Conservation (phyloP, 2,113 vertebrate species). For the Parus major region DNA sequence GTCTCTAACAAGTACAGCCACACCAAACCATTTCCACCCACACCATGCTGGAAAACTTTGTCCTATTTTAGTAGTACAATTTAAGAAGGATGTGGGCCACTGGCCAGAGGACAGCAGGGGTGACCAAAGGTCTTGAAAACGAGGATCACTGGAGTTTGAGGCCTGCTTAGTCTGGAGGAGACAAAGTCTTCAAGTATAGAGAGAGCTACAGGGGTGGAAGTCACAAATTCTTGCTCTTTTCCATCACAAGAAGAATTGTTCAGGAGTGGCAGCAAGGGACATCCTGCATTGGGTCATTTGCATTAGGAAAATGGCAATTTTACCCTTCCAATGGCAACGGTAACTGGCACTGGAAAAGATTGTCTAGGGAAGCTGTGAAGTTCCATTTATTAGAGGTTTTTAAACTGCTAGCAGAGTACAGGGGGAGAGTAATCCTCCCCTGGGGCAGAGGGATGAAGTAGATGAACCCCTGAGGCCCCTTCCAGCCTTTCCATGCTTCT, state of each 20-base stretch:
- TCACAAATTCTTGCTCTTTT: neutral
- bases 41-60: neutral
- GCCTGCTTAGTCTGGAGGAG: neutral
- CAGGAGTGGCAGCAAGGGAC: neutral
- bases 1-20: accelerated
- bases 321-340: neutral
- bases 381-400: neutral
- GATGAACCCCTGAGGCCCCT: neutral
- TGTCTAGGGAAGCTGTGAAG: neutral
- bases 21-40: neutral
- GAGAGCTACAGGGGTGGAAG: neutral
- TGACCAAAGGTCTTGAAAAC: neutral
- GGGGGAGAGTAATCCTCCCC: neutral
- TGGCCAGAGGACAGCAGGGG: neutral
- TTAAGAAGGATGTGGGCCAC: neutral
- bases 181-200: neutral
- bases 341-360: neutral
- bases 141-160: neutral
- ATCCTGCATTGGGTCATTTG: neutral
- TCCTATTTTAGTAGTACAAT: neutral
- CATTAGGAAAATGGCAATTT: neutral
- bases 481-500: neutral
- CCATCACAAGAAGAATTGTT: neutral
- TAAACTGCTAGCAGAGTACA: neutral
- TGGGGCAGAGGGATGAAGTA: neutral